These are phyloP conservation scores for Anneissia japonica DNA, from an alignment of 35 echinoderm and acorn worm genomes.

Conservation along the genomic window DNA sequence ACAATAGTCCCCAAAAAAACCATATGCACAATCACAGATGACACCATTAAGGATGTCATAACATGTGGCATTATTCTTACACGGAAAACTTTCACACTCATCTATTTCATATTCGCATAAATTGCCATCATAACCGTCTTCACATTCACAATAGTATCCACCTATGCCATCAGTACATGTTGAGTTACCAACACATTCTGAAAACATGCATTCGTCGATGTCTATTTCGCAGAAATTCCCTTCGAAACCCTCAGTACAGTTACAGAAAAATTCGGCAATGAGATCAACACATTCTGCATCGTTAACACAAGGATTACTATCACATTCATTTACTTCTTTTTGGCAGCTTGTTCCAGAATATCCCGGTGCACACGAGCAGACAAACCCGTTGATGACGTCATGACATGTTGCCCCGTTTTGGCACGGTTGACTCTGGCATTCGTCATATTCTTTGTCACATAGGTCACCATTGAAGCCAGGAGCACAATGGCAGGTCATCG, in stretches of 20 bases:
- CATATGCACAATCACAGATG: conserved; percentile 14
- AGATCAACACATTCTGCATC: background rate
- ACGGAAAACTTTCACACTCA: conserved; percentile 27
- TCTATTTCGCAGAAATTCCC: conserved; percentile 41
- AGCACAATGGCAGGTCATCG: background rate
- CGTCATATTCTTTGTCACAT: background rate
- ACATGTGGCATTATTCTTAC: conserved; percentile 38
- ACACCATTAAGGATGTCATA: background rate
- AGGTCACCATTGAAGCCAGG: background rate
- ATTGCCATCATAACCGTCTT: background rate
- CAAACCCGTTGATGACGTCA: background rate
- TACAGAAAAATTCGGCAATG: background rate
- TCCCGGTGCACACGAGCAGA: background rate
- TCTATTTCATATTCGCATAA: conserved; percentile 32
- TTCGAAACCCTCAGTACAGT: conserved; percentile 6
- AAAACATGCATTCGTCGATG: conserved; percentile 35
- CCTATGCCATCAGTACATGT: background rate
- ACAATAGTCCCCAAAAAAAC: conserved; percentile 14
- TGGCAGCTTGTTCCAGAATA: background rate
- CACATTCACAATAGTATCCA: conserved; percentile 9
- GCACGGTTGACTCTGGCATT: background rate
- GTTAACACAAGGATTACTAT: conserved; percentile 1
- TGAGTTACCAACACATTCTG: background rate
- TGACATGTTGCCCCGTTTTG: conserved; percentile 21
- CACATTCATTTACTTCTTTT: conserved; percentile 6